A percentile compares a stretch with the other conserved stretches of the same genome.
Evolutionary conservation across 2,797 vertebrate species (phyloP).

Genomic region (Cuniculus paca): DNA sequence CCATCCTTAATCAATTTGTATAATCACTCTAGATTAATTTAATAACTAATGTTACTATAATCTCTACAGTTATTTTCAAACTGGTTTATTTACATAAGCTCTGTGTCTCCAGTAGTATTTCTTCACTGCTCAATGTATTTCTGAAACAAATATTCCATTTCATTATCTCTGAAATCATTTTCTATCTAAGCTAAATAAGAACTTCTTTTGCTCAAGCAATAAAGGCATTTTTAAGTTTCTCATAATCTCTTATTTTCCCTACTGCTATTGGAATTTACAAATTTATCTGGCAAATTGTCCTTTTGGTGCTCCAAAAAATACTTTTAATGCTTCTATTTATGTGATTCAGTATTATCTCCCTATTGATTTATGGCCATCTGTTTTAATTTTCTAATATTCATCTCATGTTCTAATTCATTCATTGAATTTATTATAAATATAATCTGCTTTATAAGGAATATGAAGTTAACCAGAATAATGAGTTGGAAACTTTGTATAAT

Average conservation of each 20-base stretch:
- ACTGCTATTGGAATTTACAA: background rate
- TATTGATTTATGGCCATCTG: background rate
- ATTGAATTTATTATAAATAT: background rate
- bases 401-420: background rate
- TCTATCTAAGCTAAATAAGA: background rate
- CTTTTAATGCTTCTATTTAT: slow-evolving; percentile 25
- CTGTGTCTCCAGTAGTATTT: background rate
- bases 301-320: background rate
- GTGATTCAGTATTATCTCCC: background rate
- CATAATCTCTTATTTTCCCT: background rate
- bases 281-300: background rate
- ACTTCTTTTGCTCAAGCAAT: background rate
- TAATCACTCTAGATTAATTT: background rate
- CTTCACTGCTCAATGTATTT: background rate
- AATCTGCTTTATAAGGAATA: background rate
- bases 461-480: slow-evolving; percentile 11
- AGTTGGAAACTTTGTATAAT: background rate
- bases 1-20: background rate
- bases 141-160: slow-evolving; percentile 4
- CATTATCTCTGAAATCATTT: background rate
- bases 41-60: background rate
- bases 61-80: background rate
- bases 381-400: slow-evolving; percentile 1
- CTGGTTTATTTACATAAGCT: background rate
- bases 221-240: background rate